Evolutionary conservation across 2,113 vertebrate species (phyloP).

Genomic region (Poecile atricapillus): DNA sequence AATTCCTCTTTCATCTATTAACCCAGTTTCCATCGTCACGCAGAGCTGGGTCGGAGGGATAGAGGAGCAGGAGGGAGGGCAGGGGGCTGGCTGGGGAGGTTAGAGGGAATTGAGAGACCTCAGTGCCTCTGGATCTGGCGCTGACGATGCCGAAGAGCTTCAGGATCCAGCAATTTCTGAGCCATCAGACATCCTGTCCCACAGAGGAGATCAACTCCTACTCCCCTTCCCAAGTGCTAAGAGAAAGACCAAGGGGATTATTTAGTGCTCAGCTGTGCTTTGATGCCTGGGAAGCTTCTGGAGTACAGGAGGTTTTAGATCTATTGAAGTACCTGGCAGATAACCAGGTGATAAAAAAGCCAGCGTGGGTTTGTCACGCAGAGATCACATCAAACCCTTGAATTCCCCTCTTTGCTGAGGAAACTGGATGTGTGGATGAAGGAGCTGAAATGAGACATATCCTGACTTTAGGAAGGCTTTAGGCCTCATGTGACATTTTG

Average conservation of each 20-base stretch:
- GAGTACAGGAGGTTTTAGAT: neutral
- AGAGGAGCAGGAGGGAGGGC: neutral
- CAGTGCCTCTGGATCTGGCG: neutral
- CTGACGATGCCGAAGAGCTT: neutral
- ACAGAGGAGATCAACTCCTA: neutral
- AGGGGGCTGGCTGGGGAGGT: neutral
- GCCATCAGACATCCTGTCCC: accelerated
- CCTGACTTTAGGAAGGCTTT: neutral
- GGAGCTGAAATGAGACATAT: neutral
- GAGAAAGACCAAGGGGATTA: neutral
- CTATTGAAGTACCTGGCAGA: neutral
- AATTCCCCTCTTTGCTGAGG: neutral
- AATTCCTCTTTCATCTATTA: neutral
- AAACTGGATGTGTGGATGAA: neutral
- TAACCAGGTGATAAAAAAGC: neutral
- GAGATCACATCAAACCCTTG: neutral
- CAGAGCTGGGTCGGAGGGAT: neutral
- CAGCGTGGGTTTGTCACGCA: neutral
- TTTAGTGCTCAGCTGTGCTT: neutral
- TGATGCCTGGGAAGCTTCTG: neutral
- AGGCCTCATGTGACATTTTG: neutral
- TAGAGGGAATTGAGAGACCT: neutral
- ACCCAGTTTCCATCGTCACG: accelerated
- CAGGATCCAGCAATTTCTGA: neutral
- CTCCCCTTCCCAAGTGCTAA: neutral